Evolutionary conservation across 1,140 invertebrate species (phyloP), one percentile per base, ranked within the genome.

Genomic region (Grapholita molesta): DNA sequence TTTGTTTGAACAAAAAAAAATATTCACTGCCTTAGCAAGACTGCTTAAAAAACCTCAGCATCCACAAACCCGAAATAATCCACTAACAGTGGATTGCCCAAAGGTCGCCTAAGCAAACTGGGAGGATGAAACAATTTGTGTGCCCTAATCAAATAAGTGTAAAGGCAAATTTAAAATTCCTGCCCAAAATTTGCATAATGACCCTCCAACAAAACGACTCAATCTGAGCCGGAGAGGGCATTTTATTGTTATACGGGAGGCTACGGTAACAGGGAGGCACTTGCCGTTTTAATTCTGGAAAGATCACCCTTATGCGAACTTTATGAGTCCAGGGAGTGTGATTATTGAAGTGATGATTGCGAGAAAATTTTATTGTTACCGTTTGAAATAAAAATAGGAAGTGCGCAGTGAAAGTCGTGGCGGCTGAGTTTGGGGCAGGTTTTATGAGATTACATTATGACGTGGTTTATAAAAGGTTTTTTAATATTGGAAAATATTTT

Each of bases 61-160:
- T 25, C 30, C 23, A 15, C 30, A 61, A 61, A 61, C 0, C 55
- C 55, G 32, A 61, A 61, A 52, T 53, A 66, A 66, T 32, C 67
- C 57, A 33, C 64, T 32, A 35, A 67, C 69, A 66, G 38, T 70
- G 64, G 69, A 52, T 70, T 64, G 30, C 12, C 6, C 48, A 30
- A 35, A 71, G 55, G 66, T 74, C 70, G 68, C 74, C 76, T 71
- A 77, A 80, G 69, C 69, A 75, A 76, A 81, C 73, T 68, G 42
- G 23, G 55, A 68, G 79, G 83, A 82, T 82, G 74, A 81, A 80
- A 80, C 79, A 80, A 87, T 87, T 85, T 82, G 77, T 76, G 74
- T 68, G 69, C 72, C 78, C 79, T 82, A 83, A 85, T 85, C 79
- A 84, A 87, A 87, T 81, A 83, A 76, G 77, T 77, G 72, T 79